Conservation (phyloP, 2,797 vertebrate genomes). For the Acridotheres tristis region DNA sequence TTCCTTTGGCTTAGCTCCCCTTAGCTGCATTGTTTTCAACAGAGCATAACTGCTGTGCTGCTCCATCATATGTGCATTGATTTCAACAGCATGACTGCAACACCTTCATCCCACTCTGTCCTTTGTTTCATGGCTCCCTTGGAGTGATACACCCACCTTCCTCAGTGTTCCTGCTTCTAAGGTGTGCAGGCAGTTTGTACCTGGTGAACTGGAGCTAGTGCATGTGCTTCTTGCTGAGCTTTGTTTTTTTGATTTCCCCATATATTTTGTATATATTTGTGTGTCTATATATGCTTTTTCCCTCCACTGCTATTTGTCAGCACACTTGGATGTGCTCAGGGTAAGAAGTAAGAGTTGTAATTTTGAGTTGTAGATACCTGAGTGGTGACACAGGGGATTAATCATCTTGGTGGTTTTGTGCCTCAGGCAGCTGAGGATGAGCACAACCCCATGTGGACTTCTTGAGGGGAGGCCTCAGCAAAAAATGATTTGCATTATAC, state of each 20-base stretch:
- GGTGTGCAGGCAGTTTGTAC: not conserved
- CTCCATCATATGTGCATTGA: not conserved
- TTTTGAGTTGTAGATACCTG: not conserved
- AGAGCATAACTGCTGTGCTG: not conserved
- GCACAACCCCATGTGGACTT: not conserved
- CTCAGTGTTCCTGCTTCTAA: not conserved
- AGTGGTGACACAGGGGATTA: not conserved
- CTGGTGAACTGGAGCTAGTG: not conserved
- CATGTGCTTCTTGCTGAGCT: not conserved
- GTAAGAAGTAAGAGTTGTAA: not conserved
- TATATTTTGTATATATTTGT: not conserved
- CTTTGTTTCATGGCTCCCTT: not conserved
- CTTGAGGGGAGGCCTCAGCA: not conserved
- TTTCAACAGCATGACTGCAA: not conserved
- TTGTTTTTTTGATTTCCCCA: not conserved
- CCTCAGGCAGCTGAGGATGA: not conserved
- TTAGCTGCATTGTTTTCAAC: not conserved
- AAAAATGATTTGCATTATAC: not conserved
- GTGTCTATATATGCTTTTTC: rapidly evolving
- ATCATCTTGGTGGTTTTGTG: not conserved
- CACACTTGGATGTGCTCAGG: not conserved
- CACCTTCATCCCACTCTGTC: not conserved
- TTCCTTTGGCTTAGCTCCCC: not conserved
- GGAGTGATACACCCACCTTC: not conserved
- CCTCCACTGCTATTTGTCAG: not conserved